Evolutionary conservation across 1,140 invertebrate species (phyloP).

Genomic region (Temnothorax nylanderi): DNA sequence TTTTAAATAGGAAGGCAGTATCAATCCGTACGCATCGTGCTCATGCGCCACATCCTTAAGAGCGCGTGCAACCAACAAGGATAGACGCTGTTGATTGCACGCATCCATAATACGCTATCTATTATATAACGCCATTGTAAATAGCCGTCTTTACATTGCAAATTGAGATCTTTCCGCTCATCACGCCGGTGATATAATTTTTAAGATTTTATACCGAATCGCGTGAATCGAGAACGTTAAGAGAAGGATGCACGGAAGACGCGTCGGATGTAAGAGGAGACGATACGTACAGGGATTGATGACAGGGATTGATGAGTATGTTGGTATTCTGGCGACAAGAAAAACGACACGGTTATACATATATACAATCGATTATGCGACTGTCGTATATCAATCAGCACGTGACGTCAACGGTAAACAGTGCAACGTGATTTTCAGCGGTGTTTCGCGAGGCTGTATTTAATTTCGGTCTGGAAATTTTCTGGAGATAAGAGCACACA

Average conservation of each 20-base stretch:
- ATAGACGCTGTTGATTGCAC: constrained; percentile 47
- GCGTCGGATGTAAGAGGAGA: constrained; percentile 2
- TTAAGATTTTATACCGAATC: not conserved
- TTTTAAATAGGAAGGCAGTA: not conserved
- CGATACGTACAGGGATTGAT: constrained; percentile 1
- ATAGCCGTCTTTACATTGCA: constrained; percentile 17
- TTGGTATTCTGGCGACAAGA: constrained; percentile 23
- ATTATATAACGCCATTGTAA: constrained; percentile 51
- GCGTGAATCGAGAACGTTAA: not conserved
- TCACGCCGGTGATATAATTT: not conserved
- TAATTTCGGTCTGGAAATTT: constrained; percentile 33
- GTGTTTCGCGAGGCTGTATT: not conserved
- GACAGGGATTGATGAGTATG: not conserved
- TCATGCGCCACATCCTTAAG: not conserved
- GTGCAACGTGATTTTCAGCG: constrained; percentile 29
- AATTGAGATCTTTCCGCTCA: constrained; percentile 1
- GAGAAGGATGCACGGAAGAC: not conserved
- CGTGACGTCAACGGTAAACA: constrained; percentile 46
- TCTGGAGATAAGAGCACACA: constrained; percentile 22
- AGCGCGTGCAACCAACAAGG: constrained; percentile 19
- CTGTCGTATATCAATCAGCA: constrained; percentile 33
- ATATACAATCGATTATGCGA: constrained; percentile 13
- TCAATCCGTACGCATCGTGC: constrained; percentile 14
- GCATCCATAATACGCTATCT: constrained; percentile 28
- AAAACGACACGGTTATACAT: constrained; percentile 34